Base-by-base conservation (phyloP, 2,113 vertebrate genomes). In the Pseudopipra pipra region DNA sequence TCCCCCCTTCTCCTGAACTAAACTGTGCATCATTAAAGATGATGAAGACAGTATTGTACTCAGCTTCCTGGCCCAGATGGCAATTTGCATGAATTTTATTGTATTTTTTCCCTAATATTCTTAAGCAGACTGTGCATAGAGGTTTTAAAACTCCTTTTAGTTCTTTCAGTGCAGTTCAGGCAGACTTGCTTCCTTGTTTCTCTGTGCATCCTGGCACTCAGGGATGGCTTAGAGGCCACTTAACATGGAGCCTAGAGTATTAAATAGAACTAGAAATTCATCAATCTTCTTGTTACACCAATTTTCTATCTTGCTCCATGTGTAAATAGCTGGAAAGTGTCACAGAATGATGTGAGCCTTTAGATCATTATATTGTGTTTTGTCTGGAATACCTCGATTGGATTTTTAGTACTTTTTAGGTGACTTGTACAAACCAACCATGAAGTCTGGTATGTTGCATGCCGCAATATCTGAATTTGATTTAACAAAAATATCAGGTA, bases 11-110 rank as follows among this genome's bases (percentile, higher is more conserved):
- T 51, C 62, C 88, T 76, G 76, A 85, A 74, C 78, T 78, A 95
- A 94, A 89, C 86, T 96, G 75, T 95, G 54, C 61, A 31, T 96
- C 87, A 91, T 90, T 94, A 91, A 68, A 75, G 71, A 95, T 85
- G 87, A 89, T 91, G 76, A 90, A 86, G 94, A 87, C 35, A 81
- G 70, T 89, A 73, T 89, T 96, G 70, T 61, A 72, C 24, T 85
- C 61, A 30, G 47, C 70, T 90, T 94, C 62, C 91, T 90, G 66
- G 54, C 76, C 79, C 79, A 92, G 58, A 86, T 87, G 54, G 88
- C 47, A 91, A 93, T 93, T 95, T 87, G 72, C 81, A 89, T 96
- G 88, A 93, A 95, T 87, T 92, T 88, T 90, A 67, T 61, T 80
- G 46, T 41, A 0, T 25, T 44, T 62, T 54, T 55, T 49, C 19